phyloP scores from a whole-genome alignment of 2,113 vertebrate genomes.

The Mus pahari region DNA sequence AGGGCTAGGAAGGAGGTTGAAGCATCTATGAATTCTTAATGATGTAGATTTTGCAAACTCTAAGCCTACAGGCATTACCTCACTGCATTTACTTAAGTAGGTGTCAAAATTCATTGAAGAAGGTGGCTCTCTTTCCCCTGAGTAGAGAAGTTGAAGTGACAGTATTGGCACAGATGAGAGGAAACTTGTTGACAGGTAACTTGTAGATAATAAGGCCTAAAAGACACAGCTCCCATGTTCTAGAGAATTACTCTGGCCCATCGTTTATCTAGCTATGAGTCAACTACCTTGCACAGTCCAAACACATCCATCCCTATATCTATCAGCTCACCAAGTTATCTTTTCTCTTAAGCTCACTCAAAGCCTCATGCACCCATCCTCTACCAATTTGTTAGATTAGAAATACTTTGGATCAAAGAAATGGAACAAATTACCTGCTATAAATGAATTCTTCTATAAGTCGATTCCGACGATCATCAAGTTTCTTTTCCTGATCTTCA shows the following conservation, averaged over 20 bases:
- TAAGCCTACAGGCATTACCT: no score
- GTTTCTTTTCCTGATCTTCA: not conserved
- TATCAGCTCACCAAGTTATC: not conserved
- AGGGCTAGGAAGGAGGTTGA: no score
- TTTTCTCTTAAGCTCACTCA: not conserved
- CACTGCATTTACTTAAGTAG: not conserved
- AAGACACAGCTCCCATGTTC: not conserved
- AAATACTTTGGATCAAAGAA: not conserved
- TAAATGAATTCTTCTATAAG: not conserved
- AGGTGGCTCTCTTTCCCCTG: not conserved
- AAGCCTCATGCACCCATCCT: not conserved
- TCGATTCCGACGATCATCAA: fast-evolving
- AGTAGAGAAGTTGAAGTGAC: not conserved
- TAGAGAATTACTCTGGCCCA: not conserved
- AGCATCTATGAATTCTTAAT: no score
- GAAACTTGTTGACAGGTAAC: not conserved
- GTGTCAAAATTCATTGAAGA: no score
- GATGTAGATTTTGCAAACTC: no score
- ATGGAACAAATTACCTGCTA: not conserved
- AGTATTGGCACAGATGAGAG: not conserved
- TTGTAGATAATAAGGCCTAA: not conserved
- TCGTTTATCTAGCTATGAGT: not conserved
- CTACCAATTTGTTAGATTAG: not conserved
- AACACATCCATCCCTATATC: not conserved
- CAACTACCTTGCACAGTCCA: no score